These are phyloP conservation scores for Ianthella basta DNA, from an alignment of 37 sponge, comb jelly and placozoan genomes.

Conservation along the genomic window DNA sequence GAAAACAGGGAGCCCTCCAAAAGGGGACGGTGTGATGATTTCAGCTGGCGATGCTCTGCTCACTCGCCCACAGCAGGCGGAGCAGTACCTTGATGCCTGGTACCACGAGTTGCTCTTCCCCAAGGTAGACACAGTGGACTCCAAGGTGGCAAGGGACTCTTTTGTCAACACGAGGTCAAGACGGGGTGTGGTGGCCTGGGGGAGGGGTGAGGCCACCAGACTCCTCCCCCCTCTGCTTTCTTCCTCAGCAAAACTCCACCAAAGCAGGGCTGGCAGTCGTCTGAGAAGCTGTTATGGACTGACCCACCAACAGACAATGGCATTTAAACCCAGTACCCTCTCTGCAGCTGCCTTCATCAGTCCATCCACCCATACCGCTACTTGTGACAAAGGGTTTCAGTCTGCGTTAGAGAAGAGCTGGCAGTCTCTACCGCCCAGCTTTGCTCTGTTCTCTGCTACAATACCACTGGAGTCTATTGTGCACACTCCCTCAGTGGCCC, in stretches of 20 bases:
- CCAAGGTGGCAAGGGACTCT: neutral
- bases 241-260: neutral
- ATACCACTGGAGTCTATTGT: too few relatives aligned
- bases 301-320: too few relatives aligned
- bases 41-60: conserved; percentile 36
- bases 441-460: too few relatives aligned
- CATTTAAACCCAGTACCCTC: too few relatives aligned
- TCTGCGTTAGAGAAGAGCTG: too few relatives aligned
- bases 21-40: neutral
- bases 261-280: neutral
- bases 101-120: conserved; percentile 44
- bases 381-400: too few relatives aligned
- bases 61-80: conserved; percentile 40
- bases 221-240: conserved; percentile 2
- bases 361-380: too few relatives aligned
- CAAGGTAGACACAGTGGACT: neutral
- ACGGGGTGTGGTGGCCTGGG: neutral
- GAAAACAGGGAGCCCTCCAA: neutral
- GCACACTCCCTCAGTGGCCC: too few relatives aligned
- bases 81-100: conserved; percentile 40
- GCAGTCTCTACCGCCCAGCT: too few relatives aligned
- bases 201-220: neutral
- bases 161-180: neutral
- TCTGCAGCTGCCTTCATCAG: too few relatives aligned
- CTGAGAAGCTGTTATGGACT: neutral